Conservation (phyloP, 53 echinoderm and acorn worm genomes). For the Zoroaster sp. region DNA sequence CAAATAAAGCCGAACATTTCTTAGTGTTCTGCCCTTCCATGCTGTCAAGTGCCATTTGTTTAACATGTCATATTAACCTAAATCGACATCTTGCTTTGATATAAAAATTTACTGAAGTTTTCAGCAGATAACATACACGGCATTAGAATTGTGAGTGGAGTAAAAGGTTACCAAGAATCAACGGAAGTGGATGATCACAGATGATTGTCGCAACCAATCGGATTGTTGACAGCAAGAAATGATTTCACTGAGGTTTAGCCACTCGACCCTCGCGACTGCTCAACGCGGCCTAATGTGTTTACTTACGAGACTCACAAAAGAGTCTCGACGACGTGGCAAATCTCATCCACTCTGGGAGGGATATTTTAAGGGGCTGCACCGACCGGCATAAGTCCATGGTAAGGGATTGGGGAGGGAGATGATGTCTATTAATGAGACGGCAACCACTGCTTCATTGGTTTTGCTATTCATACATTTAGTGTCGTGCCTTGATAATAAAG, state of each 20-base stretch:
- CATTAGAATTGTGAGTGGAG: background rate
- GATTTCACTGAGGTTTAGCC: background rate
- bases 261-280: background rate
- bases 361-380: background rate
- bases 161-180: background rate
- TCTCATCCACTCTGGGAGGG: background rate
- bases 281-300: background rate
- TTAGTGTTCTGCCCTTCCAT: no score
- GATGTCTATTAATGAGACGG: no score
- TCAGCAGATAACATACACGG: background rate
- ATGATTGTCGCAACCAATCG: background rate
- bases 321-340: background rate
- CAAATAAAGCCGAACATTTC: no score
- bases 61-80: no score
- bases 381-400: no score
- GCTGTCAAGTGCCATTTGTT: no score
- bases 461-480: no score
- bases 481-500: no score
- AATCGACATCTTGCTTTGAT: background rate
- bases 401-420: no score
- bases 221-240: background rate
- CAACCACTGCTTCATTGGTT: no score
- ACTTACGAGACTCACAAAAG: background rate
- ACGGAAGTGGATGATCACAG: background rate
- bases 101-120: background rate